Conservation (phyloP, 2,797 vertebrate genomes). For the Clarias fuscus region DNA sequence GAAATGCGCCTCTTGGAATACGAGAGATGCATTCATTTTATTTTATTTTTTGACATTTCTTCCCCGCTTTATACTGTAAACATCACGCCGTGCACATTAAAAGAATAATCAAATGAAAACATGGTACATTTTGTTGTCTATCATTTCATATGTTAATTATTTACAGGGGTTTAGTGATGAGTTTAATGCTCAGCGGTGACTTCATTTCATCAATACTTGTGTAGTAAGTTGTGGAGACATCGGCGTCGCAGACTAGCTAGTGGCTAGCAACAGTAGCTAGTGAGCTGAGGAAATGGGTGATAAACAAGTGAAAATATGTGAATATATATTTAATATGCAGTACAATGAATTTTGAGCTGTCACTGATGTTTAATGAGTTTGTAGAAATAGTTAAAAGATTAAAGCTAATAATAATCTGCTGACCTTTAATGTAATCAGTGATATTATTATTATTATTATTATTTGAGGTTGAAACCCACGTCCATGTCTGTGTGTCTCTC, state of each 20-base stretch:
- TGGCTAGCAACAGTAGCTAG: neutral
- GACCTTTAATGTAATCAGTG: too few relatives aligned
- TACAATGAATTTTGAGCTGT: too few relatives aligned
- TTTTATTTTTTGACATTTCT: constrained; percentile 58
- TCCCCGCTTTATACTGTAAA: constrained; percentile 73
- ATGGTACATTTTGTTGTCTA: constrained; percentile 46
- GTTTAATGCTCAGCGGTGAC: neutral
- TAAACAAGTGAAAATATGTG: too few relatives aligned
- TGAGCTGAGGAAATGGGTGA: too few relatives aligned
- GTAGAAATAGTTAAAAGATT: too few relatives aligned
- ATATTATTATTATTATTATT: too few relatives aligned
- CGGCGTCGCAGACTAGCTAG: neutral
- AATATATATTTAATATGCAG: too few relatives aligned
- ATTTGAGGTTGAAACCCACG: too few relatives aligned
- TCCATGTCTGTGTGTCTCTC: too few relatives aligned
- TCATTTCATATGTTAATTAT: neutral
- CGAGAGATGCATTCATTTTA: constrained; percentile 65
- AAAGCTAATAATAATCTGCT: too few relatives aligned
- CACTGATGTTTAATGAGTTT: too few relatives aligned
- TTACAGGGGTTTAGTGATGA: neutral
- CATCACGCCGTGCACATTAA: constrained; percentile 81
- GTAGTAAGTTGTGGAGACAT: neutral
- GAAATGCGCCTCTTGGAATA: constrained; percentile 57
- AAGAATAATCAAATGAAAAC: constrained; percentile 64
- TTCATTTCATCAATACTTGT: too few relatives aligned